These are phyloP conservation scores for Leptopilina myrica DNA, from an alignment of 2,888 invertebrate species.

Conservation along the genomic window DNA sequence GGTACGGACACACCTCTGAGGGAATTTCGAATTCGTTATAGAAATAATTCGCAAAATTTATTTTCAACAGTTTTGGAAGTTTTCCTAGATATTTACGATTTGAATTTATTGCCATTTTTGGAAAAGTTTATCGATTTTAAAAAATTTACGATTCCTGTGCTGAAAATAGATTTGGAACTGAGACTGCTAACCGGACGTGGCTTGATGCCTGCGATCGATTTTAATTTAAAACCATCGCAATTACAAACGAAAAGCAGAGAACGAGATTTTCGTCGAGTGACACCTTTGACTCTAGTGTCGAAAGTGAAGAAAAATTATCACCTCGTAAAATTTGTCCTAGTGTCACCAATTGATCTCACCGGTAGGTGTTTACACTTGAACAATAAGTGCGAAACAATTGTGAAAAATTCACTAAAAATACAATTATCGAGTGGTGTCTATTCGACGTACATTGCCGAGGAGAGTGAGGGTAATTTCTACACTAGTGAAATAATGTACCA, in stretches of 20 bases:
- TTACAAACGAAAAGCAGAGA: neutral
- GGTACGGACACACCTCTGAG: neutral
- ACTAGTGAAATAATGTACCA: neutral
- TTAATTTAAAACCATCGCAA: neutral
- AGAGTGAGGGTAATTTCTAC: neutral
- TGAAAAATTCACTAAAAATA: neutral
- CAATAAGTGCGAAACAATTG: neutral
- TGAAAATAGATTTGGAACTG: slow-evolving; percentile 2
- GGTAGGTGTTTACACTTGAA: neutral
- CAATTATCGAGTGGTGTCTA: neutral
- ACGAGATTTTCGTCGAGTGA: neutral
- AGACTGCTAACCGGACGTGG: neutral
- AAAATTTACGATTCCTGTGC: neutral
- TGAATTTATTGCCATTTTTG: neutral
- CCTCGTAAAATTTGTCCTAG: neutral
- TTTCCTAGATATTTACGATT: neutral
- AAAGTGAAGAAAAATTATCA: neutral
- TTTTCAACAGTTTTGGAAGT: neutral
- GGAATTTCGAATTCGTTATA: neutral
- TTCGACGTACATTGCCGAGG: neutral
- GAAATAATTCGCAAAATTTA: neutral
- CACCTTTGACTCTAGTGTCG: neutral
- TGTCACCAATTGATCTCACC: neutral
- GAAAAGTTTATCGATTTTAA: neutral
- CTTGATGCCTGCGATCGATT: neutral